A percentile compares a stretch with the other conserved stretches of the same genome.
phyloP scores from a whole-genome alignment of 2,113 vertebrate genomes.

The Oryzias curvinotus region DNA sequence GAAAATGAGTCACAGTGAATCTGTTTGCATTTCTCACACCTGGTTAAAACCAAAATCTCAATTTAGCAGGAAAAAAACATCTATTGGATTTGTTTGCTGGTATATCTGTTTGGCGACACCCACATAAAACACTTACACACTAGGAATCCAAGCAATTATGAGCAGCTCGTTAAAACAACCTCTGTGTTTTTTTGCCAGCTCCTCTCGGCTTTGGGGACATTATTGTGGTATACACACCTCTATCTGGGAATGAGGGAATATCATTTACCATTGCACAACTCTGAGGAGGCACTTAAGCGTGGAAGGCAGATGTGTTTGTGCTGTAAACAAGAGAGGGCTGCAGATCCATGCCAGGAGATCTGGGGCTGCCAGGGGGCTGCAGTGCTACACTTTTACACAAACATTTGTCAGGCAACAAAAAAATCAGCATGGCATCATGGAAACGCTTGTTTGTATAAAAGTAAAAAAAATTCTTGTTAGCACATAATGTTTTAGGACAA shows the following conservation, averaged over 20 bases:
- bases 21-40: background rate
- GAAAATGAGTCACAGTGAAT: background rate
- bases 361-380: slow-evolving; percentile 45
- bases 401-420: slow-evolving; percentile 29
- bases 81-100: slow-evolving; percentile 4
- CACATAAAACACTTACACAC: slow-evolving; percentile 3
- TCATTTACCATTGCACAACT: slow-evolving; percentile 59
- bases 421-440: slow-evolving; percentile 11
- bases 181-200: slow-evolving; percentile 46
- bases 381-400: slow-evolving; percentile 29
- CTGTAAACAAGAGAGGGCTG: slow-evolving; percentile 66
- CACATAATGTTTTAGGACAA: background rate
- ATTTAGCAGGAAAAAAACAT: background rate
- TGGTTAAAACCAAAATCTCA: background rate
- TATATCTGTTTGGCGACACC: slow-evolving; percentile 1
- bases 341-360: slow-evolving; percentile 56
- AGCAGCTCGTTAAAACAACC: slow-evolving; percentile 55
- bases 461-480: background rate
- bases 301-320: slow-evolving; percentile 72
- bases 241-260: slow-evolving; percentile 45
- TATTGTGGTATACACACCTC: slow-evolving; percentile 46
- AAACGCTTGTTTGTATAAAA: slow-evolving; percentile 21
- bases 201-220: slow-evolving; percentile 55
- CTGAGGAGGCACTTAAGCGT: slow-evolving; percentile 61
- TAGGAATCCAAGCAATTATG: slow-evolving; percentile 24